Base-by-base conservation (phyloP, 2,888 invertebrate genomes). In the Macaria notata region DNA sequence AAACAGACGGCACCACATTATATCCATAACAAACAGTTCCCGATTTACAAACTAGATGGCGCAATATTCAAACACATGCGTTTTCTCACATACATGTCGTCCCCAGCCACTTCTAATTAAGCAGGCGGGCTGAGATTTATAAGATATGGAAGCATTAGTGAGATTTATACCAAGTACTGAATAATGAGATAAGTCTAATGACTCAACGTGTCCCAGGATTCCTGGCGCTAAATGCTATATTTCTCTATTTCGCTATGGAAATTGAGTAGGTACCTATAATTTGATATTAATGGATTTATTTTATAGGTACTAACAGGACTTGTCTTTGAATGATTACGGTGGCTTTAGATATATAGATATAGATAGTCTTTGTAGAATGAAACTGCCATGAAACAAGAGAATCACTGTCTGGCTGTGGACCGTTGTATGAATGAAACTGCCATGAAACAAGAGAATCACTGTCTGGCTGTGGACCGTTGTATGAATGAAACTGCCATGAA, bases 131-230 rank as follows among this genome's bases (percentile, higher is more conserved):
- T 68, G 75, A 88, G 88, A 89, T 90, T 86, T 87, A 88, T 87
- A 86, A 88, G 88, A 89, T 90, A 89, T 84, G 79, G 80, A 79
- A 73, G 86, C 88, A 88, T 88, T 88, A 88, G 82, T 70, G 76
- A 84, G 88, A 89, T 88, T 89, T 89, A 89, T 89, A 83, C 83
- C 71, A 78, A 79, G 80, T 72, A 73, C 78, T 82, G 85, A 84
- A 87, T 88, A 88, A 85, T 88, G 82, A 80, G 88, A 88, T 88
- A 86, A 77, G 73, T 69, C 78, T 87, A 88, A 88, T 88, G 82
- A 84, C 67, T 65, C 61, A 49, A 36, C 49, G 45, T 60, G 56
- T 56, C 53, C 29, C 46, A 30, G 56, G 56, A 55, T 59, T 56
- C 56, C 50, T 39, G 49, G n/a, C 49, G 53, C 56, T 60, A 60